Base-by-base conservation (phyloP, 1,140 invertebrate genomes). In the Thaumatotibia leucotreta region DNA sequence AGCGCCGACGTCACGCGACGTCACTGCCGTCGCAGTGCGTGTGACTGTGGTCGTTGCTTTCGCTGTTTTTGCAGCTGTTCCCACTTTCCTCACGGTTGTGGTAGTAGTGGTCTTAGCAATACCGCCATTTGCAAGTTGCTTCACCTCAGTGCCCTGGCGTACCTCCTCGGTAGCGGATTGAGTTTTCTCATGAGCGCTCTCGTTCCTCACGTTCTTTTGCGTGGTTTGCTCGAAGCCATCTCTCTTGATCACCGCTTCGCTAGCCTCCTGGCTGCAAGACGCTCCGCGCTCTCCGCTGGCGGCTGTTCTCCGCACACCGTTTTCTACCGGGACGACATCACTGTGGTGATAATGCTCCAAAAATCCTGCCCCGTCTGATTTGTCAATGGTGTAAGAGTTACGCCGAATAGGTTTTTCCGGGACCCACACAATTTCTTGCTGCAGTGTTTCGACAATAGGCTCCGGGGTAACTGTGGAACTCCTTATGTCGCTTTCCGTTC, bases 381-480 rank as follows among this genome's bases (percentile, higher is more conserved):
- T 89, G 20, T 89, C 88, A 17, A 91, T 89, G 0, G 88, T 91
- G 61, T 91, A 91, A 0, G 88, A 91, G 11, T 83, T 86, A 4
- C 88, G 80, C 8, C 88, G 83, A 10, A 75, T 64, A 8, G 72
- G 67, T 50, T 86, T 73, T 63, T 91, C 85, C 1, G 88, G 86
- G 10, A 91, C 70, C 88, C 88, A 91, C 35, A 91, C 86, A 10
- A 91, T 83, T 58, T 91, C 88, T 72, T 86, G 86, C 0, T 79
- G 83, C 10, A 89, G 58, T n/a, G 75, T 84, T 61, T 91, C 88
- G 67, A 83, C 80, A 14, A 86, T 52, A 1, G 84, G 86, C 58
- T 90, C 88, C 0, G 85, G 88, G 20, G 83, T 83, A 9, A 73
- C 79, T 9, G 86, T 89, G 1, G 77, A 75, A 67, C 83, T 91